phyloP scores from a whole-genome alignment of 2,797 vertebrate species.

The Cottoperca gobio region DNA sequence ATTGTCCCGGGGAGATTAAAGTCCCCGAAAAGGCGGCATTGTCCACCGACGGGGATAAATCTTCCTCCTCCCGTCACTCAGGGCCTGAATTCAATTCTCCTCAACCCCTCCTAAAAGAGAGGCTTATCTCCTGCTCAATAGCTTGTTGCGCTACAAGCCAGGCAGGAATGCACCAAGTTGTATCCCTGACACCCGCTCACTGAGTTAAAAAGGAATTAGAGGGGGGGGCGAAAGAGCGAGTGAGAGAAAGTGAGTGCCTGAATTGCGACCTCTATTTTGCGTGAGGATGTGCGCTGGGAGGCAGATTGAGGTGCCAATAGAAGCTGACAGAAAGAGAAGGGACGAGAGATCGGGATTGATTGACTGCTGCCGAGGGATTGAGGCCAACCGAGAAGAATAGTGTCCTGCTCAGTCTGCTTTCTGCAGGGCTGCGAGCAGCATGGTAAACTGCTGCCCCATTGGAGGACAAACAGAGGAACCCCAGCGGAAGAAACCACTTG shows the following conservation, averaged over 20 bases:
- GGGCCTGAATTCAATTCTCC: slow-evolving; percentile 97
- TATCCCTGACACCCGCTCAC: slow-evolving; percentile 83
- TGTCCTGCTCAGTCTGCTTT: slow-evolving; percentile 58
- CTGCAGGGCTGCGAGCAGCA: slow-evolving; percentile 66
- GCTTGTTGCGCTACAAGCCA: slow-evolving; percentile 94
- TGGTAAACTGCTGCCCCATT: slow-evolving; percentile 78
- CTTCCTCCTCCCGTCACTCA: slow-evolving; percentile 99
- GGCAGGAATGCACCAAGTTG: slow-evolving; percentile 91
- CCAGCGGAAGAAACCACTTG: slow-evolving; percentile 74
- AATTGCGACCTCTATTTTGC: slow-evolving; percentile 79
- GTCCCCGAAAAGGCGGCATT: slow-evolving; percentile 94
- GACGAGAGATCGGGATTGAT: slow-evolving; percentile 68
- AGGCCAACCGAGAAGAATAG: slow-evolving; percentile 79
- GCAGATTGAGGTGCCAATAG: slow-evolving; percentile 73
- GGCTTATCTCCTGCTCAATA: slow-evolving; percentile 99
- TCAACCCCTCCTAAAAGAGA: slow-evolving; percentile 91
- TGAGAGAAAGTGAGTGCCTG: slow-evolving; percentile 75
- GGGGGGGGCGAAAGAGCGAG: slow-evolving; percentile 68
- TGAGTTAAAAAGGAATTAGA: slow-evolving; percentile 85
- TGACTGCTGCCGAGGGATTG: slow-evolving; percentile 72
- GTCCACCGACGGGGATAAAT: slow-evolving; percentile 96
- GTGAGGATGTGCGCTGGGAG: slow-evolving; percentile 84
- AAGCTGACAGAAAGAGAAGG: slow-evolving; percentile 71
- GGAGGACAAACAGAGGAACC: slow-evolving; percentile 63
- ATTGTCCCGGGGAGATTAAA: slow-evolving; percentile 99